Percentiles rank a stretch among this genome's conserved stretches.
Evolutionary conservation across 1,140 invertebrate genomes (phyloP).

Genomic region (Heliconius nattereri): DNA sequence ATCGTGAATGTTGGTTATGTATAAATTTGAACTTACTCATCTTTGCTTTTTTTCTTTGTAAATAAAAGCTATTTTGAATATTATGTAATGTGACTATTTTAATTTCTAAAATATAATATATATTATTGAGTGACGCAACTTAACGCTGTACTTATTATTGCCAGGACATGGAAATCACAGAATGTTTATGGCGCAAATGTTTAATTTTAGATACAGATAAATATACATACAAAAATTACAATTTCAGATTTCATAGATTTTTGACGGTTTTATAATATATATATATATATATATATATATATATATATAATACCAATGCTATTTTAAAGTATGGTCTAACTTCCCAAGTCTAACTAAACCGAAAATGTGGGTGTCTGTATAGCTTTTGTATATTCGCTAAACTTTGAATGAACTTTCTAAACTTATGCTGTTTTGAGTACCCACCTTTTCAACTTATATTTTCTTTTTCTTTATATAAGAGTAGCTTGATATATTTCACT

Average conservation of each 20-base stretch:
- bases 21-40: neutral
- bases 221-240: too few species aligned
- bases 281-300: neutral
- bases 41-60: neutral
- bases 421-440: neutral
- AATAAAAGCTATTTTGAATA: neutral
- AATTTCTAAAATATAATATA: too few species aligned
- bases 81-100: too few species aligned
- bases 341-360: neutral
- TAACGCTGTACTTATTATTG: too few species aligned
- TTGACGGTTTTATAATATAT: too few species aligned
- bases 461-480: neutral
- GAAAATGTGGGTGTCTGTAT: neutral
- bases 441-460: neutral
- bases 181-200: too few species aligned
- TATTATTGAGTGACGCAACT: too few species aligned
- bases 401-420: neutral
- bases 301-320: neutral
- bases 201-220: too few species aligned
- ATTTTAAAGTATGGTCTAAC: neutral
- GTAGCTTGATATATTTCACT: neutral
- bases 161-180: too few species aligned
- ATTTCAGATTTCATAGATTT: too few species aligned
- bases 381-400: neutral
- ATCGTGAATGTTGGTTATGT: conserved; percentile 3